Conservation (phyloP, 2,888 invertebrate genomes). For the Ochropleura plecta region DNA sequence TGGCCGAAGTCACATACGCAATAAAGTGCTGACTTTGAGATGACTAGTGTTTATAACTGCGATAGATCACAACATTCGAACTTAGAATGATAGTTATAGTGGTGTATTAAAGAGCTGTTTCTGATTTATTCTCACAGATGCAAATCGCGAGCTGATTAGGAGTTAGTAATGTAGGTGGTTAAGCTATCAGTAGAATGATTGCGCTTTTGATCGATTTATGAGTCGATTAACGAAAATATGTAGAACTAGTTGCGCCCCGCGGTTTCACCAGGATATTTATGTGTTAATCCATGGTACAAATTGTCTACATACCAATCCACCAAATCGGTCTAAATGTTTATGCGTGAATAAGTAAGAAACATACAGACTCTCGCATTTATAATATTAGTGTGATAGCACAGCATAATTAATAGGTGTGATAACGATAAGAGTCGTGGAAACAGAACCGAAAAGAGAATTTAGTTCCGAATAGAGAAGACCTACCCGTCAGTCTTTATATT, state of each 20-base stretch:
- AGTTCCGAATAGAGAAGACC: too few relatives aligned
- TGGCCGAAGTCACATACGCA: slow-evolving; percentile 30
- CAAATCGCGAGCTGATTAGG: background rate
- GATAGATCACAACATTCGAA: slow-evolving; percentile 12
- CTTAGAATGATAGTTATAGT: slow-evolving; percentile 16
- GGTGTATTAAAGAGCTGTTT: slow-evolving; percentile 30
- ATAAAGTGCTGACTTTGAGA: slow-evolving; percentile 36
- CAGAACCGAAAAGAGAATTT: too few relatives aligned
- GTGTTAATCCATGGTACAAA: too few relatives aligned
- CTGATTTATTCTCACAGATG: background rate
- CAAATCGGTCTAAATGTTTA: too few relatives aligned
- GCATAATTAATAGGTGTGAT: too few relatives aligned
- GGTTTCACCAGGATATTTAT: too few relatives aligned
- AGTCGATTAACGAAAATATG: background rate
- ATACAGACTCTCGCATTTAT: too few relatives aligned
- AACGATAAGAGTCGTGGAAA: too few relatives aligned
- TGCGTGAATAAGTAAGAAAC: too few relatives aligned
- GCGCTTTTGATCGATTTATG: background rate
- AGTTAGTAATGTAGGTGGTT: background rate
- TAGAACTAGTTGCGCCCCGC: background rate
- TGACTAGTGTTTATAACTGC: slow-evolving; percentile 40
- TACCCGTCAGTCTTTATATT: too few relatives aligned
- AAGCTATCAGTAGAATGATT: background rate
- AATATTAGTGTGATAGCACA: too few relatives aligned
- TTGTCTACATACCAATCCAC: too few relatives aligned